Base-by-base conservation (phyloP, 2,888 invertebrate species). In the Archips xylosteana region DNA sequence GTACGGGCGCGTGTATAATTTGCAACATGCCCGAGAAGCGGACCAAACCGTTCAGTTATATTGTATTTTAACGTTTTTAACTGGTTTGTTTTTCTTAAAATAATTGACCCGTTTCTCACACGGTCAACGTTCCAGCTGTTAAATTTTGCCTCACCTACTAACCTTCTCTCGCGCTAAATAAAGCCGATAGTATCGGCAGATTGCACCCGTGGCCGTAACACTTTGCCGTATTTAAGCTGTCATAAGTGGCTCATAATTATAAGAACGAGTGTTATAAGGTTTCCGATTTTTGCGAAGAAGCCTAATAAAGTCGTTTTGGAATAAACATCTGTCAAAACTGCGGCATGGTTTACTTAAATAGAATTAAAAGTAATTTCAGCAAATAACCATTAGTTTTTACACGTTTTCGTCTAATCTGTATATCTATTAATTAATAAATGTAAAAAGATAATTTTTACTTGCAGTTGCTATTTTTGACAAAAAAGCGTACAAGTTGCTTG, bases 101-200 rank as follows among this genome's bases (percentile, higher is more conserved):
- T 66, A 69, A 42, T 73, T 66, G 67, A 67, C 62, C 54, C 49
- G 54, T 68, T 73, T 68, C 49, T 39, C 49, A 73, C 59, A 60
- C 54, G 61, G 67, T 57, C 47, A 63, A 13, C 66, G 64, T 23
- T 64, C 64, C 72, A 63, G 59, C 57, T 65, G 42, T 54, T 64
- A n/a, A 69, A 74, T 59, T 67, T 39, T 36, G 34, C 68, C 42
- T 73, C 70, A 74, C 74, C 70, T 70, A 74, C 74, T 74, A 65
- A 74, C 74, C 74, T 72, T 72, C 67, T 70, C 36, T 23, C 54
- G 34, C 32, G 68, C 68, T 54, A 74, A 74, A 73, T 69, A 69
- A 64, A 65, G 65, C 60, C 39, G 74, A 65, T 70, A 65, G 51
- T 69, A 64, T 67, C 66, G 42, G 65, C 60, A 70, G 64, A 69